A percentile compares a stretch with the other conserved stretches of the same genome.
These are phyloP conservation scores for Rousettus leschenaultii DNA, from an alignment of 2,113 vertebrate genomes.

Conservation along the genomic window DNA sequence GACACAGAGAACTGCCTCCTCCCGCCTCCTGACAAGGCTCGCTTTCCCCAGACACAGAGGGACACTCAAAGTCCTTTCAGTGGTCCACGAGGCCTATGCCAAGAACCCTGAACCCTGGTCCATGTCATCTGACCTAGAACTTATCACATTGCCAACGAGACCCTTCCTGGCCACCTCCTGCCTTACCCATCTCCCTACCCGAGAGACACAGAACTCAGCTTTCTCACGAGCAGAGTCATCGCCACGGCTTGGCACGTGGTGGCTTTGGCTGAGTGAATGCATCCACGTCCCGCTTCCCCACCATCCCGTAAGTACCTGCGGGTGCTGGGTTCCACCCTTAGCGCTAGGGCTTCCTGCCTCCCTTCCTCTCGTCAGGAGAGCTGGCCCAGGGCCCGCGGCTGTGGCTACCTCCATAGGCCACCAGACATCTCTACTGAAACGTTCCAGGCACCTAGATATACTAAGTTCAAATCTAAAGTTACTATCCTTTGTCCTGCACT, in stretches of 20 bases:
- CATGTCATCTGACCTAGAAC: neutral
- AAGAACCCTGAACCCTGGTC: neutral
- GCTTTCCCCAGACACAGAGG: neutral
- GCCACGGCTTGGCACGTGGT: accelerated
- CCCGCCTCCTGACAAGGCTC: neutral
- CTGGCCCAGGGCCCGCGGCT: neutral
- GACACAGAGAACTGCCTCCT: neutral
- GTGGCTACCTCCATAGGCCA: neutral
- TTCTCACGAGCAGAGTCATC: neutral
- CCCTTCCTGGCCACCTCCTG: no score
- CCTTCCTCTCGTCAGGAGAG: neutral
- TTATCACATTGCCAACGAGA: neutral
- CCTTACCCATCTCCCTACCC: no score
- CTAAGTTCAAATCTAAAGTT: neutral
- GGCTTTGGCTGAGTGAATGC: neutral
- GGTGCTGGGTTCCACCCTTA: neutral
- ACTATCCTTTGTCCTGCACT: neutral
- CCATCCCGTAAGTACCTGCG: no score
- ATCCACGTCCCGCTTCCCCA: neutral
- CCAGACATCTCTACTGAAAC: neutral
- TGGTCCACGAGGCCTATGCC: no score
- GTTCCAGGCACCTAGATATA: neutral
- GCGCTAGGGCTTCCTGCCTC: neutral
- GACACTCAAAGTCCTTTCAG: neutral
- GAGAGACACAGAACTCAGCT: neutral